Evolutionary conservation across 2,888 invertebrate species (phyloP), one percentile per base, ranked within the genome.

Genomic region (Zeuzera pyrina): DNA sequence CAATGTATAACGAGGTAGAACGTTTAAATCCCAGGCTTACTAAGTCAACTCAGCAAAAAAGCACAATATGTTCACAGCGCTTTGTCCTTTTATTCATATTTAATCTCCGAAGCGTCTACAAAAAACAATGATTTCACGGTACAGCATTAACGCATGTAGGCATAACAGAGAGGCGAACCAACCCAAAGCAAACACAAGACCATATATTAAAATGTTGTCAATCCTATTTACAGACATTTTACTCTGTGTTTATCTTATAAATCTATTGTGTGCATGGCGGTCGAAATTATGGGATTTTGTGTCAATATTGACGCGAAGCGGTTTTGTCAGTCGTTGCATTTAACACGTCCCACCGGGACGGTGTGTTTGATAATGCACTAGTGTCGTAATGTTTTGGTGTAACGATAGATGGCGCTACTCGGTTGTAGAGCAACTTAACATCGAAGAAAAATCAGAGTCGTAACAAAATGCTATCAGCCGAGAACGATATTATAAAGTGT

Each of bases 161-260:
- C 79, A 77, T 76, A 77, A 77, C 78, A 72, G 66, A 74, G 63
- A 69, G 67, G 49, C 62, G 63, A 68, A 61, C 70, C 62, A 59
- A 68, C 62, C 71, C 74, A 78, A 67, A 65, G 71, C 52, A 78
- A 79, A 81, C 68, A 77, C 47, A 61, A 64, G 69, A 62, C 74
- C 73, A 76, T 78, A 77, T 81, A 81, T 81, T 79, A 79, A 79
- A 83, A 77, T 77, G 76, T 78, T 81, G 81, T 83, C 79, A 76
- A 77, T 73, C 66, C 69, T 81, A 78, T 83, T 83, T 79, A 72
- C 81, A 70, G 71, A 77, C 79, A 74, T 81, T 79, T 78, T 79
- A 79, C 78, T 72, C 69, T 60, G 62, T 81, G 77, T 83, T 83
- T 83, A 79, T 76, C 70, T 79, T 83, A 78, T 78, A 78, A 79